phyloP scores from a whole-genome alignment of 2,888 invertebrate genomes.

The Amphipoea oculea region DNA sequence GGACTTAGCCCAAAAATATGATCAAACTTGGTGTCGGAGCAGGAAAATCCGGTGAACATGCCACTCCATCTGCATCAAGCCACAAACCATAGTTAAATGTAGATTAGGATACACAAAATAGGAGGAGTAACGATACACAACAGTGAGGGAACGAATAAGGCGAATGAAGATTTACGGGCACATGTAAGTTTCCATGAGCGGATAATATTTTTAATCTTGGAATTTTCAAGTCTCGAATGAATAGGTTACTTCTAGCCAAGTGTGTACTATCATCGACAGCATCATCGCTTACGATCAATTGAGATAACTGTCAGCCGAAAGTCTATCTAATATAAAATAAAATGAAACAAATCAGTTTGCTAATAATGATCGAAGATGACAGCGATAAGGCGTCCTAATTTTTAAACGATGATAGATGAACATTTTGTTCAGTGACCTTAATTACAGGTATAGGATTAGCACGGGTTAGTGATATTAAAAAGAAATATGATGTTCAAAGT shows the following conservation, averaged over 20 bases:
- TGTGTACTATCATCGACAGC: neutral
- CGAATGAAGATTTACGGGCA: neutral
- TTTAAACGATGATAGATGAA: slow-evolving; percentile 52
- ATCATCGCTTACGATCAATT: neutral
- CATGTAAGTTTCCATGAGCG: neutral
- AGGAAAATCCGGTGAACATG: neutral
- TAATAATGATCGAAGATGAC: slow-evolving; percentile 41
- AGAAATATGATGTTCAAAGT: slow-evolving; percentile 18
- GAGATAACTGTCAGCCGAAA: neutral
- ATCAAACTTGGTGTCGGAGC: neutral
- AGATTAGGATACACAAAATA: neutral
- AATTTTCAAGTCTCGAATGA: neutral
- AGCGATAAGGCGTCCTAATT: slow-evolving; percentile 36
- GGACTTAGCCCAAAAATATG: neutral
- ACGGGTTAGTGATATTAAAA: slow-evolving; percentile 17
- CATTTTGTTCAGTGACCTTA: slow-evolving; percentile 47
- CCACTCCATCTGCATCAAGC: neutral
- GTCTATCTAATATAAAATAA: slow-evolving; percentile 8
- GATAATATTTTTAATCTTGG: neutral
- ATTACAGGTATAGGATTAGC: slow-evolving; percentile 47
- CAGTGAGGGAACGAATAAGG: neutral
- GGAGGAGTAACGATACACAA: neutral
- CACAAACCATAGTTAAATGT: neutral
- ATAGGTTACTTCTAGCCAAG: neutral
- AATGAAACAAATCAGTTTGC: slow-evolving; percentile 36